Evolutionary conservation across 2,113 vertebrate genomes (phyloP).

Genomic region (Actenoides lindsayi): DNA sequence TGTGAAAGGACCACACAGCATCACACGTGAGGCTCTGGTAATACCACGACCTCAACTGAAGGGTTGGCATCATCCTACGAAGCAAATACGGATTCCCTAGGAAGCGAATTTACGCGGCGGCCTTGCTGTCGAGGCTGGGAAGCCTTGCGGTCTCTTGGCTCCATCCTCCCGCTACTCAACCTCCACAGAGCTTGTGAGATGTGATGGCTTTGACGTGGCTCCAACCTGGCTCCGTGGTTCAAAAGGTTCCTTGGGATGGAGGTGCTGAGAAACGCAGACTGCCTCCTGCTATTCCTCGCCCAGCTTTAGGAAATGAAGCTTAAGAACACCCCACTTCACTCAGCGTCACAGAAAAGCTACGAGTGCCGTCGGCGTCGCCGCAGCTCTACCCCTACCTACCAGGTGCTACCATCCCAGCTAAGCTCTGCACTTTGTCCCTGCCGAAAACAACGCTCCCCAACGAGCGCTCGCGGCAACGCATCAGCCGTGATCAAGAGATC

Average conservation of each 20-base stretch:
- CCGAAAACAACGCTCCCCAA: background rate
- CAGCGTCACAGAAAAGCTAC: accelerated
- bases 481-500: background rate
- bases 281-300: background rate
- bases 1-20: accelerated
- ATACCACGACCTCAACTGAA: background rate
- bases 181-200: background rate
- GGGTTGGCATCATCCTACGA: background rate
- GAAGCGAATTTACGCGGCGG: background rate
- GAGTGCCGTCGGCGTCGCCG: background rate
- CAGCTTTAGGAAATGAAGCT: background rate
- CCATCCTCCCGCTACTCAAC: background rate
- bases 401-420: background rate
- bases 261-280: background rate
- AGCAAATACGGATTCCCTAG: background rate
- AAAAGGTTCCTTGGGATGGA: background rate
- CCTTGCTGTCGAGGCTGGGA: background rate
- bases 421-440: background rate
- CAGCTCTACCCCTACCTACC: background rate
- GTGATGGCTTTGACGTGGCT: background rate
- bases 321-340: background rate
- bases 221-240: background rate
- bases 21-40: background rate
- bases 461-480: background rate
- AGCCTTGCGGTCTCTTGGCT: background rate